These are phyloP conservation scores for Anser cygnoides DNA, from an alignment of 2,113 vertebrate genomes.

Conservation along the genomic window DNA sequence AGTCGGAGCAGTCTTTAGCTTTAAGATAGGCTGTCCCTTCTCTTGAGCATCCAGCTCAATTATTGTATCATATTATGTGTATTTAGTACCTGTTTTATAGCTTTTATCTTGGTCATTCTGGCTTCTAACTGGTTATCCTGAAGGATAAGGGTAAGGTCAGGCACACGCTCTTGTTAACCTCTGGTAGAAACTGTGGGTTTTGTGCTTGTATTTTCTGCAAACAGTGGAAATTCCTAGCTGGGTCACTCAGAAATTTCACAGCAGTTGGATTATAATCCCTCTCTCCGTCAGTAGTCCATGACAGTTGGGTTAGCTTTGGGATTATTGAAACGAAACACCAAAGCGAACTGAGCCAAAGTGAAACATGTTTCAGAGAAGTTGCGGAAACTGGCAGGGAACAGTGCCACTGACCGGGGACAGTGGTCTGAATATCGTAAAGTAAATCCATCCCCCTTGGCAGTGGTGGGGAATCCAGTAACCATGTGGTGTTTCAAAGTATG, in stretches of 20 bases:
- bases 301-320: neutral
- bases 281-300: neutral
- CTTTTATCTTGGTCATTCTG: neutral
- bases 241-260: neutral
- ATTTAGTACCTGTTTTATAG: neutral
- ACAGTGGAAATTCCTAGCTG: too few relatives aligned
- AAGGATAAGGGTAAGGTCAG: neutral
- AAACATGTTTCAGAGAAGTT: neutral
- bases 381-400: neutral
- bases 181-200: neutral
- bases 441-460: neutral
- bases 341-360: neutral
- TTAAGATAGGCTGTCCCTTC: neutral
- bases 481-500: accelerated
- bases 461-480: too few relatives aligned
- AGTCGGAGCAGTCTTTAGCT: neutral
- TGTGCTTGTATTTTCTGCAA: neutral
- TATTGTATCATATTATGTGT: neutral
- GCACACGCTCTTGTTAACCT: neutral
- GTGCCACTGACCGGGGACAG: neutral
- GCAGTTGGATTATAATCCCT: neutral
- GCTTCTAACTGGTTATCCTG: neutral
- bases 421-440: neutral
- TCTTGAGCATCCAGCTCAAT: neutral
- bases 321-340: neutral